Percentiles rank a stretch among this genome's conserved stretches.
These are phyloP conservation scores for Ibidorhyncha struthersii DNA, from an alignment of 2,113 vertebrate genomes.

Conservation along the genomic window DNA sequence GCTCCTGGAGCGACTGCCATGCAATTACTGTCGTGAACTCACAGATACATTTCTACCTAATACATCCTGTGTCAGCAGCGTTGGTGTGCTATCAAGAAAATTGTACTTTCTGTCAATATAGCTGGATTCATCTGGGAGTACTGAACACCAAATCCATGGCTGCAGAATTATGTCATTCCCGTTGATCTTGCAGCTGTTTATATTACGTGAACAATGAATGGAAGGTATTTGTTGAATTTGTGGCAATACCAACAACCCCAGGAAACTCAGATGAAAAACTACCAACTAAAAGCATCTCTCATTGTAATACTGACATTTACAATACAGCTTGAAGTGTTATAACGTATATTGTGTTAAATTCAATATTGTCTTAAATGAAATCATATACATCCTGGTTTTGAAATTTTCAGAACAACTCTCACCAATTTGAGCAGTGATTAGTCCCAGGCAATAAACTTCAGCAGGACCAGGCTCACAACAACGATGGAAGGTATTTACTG, in stretches of 20 bases:
- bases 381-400: background rate
- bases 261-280: background rate
- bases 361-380: background rate
- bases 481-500: background rate
- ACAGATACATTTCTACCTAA: background rate
- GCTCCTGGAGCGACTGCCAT: background rate
- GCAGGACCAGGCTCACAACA: background rate
- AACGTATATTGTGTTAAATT: background rate
- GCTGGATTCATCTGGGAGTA: background rate
- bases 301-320: background rate
- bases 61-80: background rate
- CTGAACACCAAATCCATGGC: background rate
- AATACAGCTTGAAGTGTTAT: background rate
- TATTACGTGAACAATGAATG: background rate
- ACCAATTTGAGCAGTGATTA: background rate
- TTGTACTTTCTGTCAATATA: background rate
- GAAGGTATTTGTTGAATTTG: background rate
- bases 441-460: background rate
- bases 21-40: background rate
- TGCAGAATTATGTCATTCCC: background rate
- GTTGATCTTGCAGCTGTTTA: constrained; percentile 1
- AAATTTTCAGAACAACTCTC: background rate
- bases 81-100: background rate
- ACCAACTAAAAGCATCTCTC: background rate
- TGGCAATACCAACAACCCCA: background rate